Conservation (phyloP, 2,888 invertebrate genomes). For the Dyspetes luteomarginatus region DNA sequence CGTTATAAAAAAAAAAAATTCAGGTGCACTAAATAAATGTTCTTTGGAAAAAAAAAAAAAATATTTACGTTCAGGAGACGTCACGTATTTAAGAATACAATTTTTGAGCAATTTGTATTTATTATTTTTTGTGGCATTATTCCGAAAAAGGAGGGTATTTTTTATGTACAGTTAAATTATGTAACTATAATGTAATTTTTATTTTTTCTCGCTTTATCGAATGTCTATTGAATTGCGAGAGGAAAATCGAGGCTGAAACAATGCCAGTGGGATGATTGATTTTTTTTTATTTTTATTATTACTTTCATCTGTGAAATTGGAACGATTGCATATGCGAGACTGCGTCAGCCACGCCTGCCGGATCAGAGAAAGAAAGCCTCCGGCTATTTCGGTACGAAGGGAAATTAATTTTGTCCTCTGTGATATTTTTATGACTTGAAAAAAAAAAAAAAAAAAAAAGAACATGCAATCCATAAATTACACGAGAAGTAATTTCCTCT, state of each 20-base stretch:
- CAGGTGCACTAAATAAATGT: constrained; percentile 2
- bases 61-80: constrained; percentile 38
- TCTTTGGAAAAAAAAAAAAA: constrained; percentile 31
- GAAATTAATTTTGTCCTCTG: constrained; percentile 36
- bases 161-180: neutral
- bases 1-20: constrained; percentile 53
- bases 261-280: constrained; percentile 47
- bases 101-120: too few species aligned
- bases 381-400: constrained; percentile 34
- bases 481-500: too few species aligned
- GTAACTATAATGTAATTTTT: constrained; percentile 11
- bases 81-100: too few species aligned
- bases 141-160: neutral
- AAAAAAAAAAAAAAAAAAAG: too few species aligned
- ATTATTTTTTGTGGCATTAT: too few species aligned
- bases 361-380: constrained; percentile 60
- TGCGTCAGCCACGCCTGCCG: constrained; percentile 52
- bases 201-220: neutral
- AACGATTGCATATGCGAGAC: constrained; percentile 51
- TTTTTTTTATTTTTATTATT: constrained; percentile 52
- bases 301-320: constrained; percentile 65
- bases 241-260: constrained; percentile 28
- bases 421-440: constrained; percentile 49
- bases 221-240: neutral
- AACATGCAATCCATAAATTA: too few species aligned